These are phyloP conservation scores for Megalopta genalis DNA, from an alignment of 1,140 invertebrate genomes.

Conservation along the genomic window DNA sequence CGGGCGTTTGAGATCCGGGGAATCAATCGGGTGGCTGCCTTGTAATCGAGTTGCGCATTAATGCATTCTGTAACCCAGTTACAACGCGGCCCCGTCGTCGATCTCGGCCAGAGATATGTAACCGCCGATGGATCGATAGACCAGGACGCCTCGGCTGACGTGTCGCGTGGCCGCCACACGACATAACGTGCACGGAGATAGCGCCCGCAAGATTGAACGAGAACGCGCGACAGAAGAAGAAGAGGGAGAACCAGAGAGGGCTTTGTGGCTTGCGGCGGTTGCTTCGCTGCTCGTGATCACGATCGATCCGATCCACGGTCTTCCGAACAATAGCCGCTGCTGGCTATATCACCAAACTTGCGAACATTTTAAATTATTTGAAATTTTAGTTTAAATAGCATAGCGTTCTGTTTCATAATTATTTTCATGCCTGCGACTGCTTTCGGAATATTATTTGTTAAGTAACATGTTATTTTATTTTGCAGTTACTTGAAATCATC, in stretches of 20 bases:
- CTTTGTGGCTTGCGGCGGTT: no score
- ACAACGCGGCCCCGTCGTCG: conserved; percentile 14
- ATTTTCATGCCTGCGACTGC: no score
- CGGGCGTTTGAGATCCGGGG: conserved; percentile 1
- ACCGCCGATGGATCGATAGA: conserved; percentile 45
- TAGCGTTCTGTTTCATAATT: no score
- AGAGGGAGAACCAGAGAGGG: not conserved
- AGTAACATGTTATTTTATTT: no score
- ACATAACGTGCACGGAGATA: conserved; percentile 26
- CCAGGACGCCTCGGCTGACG: conserved; percentile 14
- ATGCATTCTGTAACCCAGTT: conserved; percentile 65
- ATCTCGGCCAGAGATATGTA: conserved; percentile 26
- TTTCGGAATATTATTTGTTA: no score
- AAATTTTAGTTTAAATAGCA: no score
- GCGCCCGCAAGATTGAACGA: not conserved
- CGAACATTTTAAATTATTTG: no score
- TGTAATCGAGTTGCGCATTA: conserved; percentile 61
- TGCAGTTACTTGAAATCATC: no score
- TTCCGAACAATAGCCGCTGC: no score
- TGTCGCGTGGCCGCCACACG: conserved; percentile 69
- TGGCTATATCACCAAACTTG: no score
- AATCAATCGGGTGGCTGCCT: conserved; percentile 57
- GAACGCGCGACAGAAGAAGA: not conserved
- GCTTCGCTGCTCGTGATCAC: not conserved
- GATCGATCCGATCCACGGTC: not conserved